Conservation (phyloP, 2,113 vertebrate genomes). For the Triplophysa siluroides region DNA sequence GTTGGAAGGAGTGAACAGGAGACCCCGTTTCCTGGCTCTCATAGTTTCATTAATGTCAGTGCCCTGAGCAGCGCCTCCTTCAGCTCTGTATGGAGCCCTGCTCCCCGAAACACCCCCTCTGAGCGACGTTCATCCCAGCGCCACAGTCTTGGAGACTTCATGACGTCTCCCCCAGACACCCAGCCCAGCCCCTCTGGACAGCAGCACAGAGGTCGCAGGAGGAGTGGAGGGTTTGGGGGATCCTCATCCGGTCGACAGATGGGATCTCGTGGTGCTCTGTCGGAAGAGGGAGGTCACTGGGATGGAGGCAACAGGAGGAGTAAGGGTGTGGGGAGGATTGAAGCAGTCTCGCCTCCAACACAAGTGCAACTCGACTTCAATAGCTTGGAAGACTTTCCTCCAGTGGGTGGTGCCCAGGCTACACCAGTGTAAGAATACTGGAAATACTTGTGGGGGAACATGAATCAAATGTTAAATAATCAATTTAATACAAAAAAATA, state of each 20-base stretch:
- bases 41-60: conserved; percentile 60
- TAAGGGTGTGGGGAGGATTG: conserved; percentile 63
- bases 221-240: conserved; percentile 53
- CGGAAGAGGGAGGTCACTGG: conserved; percentile 71
- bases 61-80: conserved; percentile 77
- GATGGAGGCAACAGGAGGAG: conserved; percentile 75
- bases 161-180: conserved; percentile 70
- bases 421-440: conserved; percentile 71
- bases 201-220: conserved; percentile 75
- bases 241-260: conserved; percentile 62
- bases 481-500: neutral
- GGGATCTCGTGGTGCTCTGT: conserved; percentile 67
- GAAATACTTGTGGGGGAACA: too few species aligned
- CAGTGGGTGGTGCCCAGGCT: conserved; percentile 78
- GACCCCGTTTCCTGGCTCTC: conserved; percentile 46
- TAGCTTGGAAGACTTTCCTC: conserved; percentile 96
- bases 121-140: conserved; percentile 78
- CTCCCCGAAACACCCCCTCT: conserved; percentile 65
- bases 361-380: conserved; percentile 82
- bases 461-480: neutral
- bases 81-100: conserved; percentile 66
- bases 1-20: conserved; percentile 56
- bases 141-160: conserved; percentile 80
- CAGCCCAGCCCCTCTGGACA: conserved; percentile 65
- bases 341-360: conserved; percentile 66